A percentile compares a stretch with the other conserved stretches of the same genome.
phyloP scores from a whole-genome alignment of 2,797 vertebrate genomes.

The Ctenopoma multispine region DNA sequence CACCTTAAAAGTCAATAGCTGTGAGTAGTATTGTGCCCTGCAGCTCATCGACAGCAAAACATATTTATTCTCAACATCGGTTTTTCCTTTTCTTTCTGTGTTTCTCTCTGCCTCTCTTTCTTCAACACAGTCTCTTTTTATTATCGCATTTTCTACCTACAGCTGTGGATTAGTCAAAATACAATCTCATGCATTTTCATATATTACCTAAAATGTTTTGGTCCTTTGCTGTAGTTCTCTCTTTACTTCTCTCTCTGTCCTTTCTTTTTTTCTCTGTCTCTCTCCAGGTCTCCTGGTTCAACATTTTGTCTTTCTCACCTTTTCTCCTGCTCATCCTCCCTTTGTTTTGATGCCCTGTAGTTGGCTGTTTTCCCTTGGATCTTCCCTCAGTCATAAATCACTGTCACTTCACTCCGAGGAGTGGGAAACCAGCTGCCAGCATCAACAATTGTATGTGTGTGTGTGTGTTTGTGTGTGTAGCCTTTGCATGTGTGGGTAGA shows the following conservation, averaged over 20 bases:
- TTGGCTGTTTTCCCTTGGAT: slow-evolving; percentile 79
- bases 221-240: background rate
- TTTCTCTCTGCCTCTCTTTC: slow-evolving; percentile 20
- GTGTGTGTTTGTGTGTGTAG: slow-evolving; percentile 37
- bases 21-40: slow-evolving; percentile 53
- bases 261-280: background rate
- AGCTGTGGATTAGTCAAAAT: background rate
- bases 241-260: background rate
- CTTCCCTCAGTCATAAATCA: slow-evolving; percentile 84
- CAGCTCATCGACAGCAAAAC: slow-evolving; percentile 45
- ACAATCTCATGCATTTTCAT: slow-evolving; percentile 1
- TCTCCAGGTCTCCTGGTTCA: slow-evolving; percentile 30
- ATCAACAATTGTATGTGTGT: slow-evolving; percentile 58
- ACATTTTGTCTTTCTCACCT: slow-evolving; percentile 52
- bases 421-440: slow-evolving; percentile 78
- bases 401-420: slow-evolving; percentile 79
- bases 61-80: slow-evolving; percentile 15
- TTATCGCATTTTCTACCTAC: background rate
- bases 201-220: background rate
- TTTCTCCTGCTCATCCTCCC: slow-evolving; percentile 57
- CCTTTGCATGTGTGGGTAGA: slow-evolving; percentile 23
- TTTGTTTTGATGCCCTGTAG: slow-evolving; percentile 75
- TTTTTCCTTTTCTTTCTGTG: slow-evolving; percentile 29
- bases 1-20: slow-evolving; percentile 59
- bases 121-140: background rate